Evolutionary conservation across 2,113 vertebrate species (phyloP).

Genomic region (Canis aureus): DNA sequence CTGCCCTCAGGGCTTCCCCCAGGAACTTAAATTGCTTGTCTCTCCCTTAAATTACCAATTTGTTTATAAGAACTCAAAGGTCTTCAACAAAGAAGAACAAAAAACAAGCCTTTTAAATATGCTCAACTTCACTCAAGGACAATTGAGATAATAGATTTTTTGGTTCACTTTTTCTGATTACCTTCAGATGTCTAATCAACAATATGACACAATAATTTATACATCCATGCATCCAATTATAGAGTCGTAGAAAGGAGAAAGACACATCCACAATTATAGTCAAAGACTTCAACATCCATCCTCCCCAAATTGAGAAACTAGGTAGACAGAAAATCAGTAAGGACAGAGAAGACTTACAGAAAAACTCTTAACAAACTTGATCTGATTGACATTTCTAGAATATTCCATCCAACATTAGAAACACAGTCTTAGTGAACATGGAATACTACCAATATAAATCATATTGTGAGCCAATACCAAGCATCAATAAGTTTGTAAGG

Average conservation of each 20-base stretch:
- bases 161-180: constrained; percentile 12
- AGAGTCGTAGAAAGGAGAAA: not conserved
- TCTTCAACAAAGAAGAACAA: not conserved
- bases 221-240: not conserved
- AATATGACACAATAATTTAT: not conserved
- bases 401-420: not conserved
- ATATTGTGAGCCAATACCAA: not conserved
- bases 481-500: not conserved
- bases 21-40: not conserved
- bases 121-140: not conserved
- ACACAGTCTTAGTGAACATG: not conserved
- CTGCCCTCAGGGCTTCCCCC: too few relatives aligned
- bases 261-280: not conserved
- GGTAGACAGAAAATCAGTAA: not conserved
- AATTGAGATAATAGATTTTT: not conserved
- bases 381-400: not conserved
- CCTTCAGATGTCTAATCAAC: not conserved
- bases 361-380: not conserved
- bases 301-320: not conserved
- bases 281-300: not conserved
- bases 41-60: not conserved
- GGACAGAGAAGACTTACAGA: not conserved
- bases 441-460: not conserved
- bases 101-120: not conserved
- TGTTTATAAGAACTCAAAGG: not conserved